Conservation (phyloP, 2,797 vertebrate genomes). For the Euphonia xanthogaster region DNA sequence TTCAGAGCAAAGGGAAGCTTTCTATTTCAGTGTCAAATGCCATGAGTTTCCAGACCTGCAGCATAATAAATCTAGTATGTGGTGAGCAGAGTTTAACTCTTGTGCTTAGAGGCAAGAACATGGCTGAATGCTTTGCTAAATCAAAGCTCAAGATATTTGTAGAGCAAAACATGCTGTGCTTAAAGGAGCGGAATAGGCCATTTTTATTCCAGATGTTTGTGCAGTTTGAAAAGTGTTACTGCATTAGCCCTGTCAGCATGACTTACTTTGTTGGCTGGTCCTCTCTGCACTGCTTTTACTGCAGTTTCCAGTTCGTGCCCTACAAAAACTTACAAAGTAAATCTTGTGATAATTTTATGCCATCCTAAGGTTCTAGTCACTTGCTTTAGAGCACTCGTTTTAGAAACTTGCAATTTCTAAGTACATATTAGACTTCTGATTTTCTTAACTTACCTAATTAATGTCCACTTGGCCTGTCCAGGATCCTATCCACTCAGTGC, state of each 20-base stretch:
- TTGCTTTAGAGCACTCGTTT: background rate
- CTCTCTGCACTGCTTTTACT: background rate
- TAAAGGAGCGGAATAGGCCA: background rate
- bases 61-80: background rate
- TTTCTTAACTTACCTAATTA: background rate
- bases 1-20: background rate
- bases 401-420: background rate
- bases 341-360: background rate
- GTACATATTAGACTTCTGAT: background rate
- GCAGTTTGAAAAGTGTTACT: background rate
- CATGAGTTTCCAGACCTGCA: background rate
- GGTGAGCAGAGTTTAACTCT: background rate
- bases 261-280: background rate
- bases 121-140: background rate
- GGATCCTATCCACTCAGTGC: background rate
- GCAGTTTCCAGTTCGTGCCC: background rate
- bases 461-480: background rate
- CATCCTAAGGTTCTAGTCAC: background rate
- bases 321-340: background rate
- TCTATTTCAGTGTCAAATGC: background rate
- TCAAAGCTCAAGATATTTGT: background rate
- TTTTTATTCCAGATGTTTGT: slow-evolving; percentile 36
- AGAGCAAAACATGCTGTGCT: background rate
- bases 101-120: background rate
- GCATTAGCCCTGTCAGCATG: background rate